Base-by-base conservation (phyloP, 2,113 vertebrate species). In the Recurvirostra avosetta region DNA sequence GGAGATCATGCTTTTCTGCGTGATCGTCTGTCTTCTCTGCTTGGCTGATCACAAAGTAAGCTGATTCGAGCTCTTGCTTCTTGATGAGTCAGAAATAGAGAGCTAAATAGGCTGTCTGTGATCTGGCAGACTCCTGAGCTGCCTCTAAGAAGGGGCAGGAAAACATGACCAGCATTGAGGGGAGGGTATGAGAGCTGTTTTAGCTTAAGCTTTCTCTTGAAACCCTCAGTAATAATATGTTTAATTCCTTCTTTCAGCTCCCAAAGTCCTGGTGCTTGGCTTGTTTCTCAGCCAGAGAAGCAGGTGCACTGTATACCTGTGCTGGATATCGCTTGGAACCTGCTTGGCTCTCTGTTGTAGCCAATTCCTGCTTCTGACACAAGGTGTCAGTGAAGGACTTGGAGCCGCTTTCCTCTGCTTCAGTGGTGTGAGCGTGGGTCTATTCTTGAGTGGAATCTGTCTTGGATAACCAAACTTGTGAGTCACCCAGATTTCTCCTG, bases 341-440 rank as follows among this genome's bases (percentile, higher is more conserved):
- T 59, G 38, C 47, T 22, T 29, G 77, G 27, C 3, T 70, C 22
- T 27, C 68, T 49, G 30, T 38, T 45, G 38, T 16, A 23, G 58
- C 77, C 74, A 82, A 6, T 97, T 95, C 94, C 84, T 88, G 58
- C 66, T 92, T 91, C 84, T 82, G 81, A 95, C 96, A 70, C 94
- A 65, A 95, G 96, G 66, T 96, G 96, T 97, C 96, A 96, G 93
- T 91, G 93, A 79, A 93, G 90, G 94, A 61, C 85, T 65, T 86
- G 62, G 62, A 95, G 92, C 90, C 8, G 32, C 52, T 76, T 70
- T 40, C 63, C 21, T 25, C 45, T 20, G 36, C 58, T 41, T 32
- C 32, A 2, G 19, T 12, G 55, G 9, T 40, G 49, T 29, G 13
- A 70, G 63, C 67, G 0, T 19, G 30, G 50, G 11, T 74, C 22